These are phyloP conservation scores for Strongylocentrotus purpuratus DNA, from an alignment of 35 echinoderm and acorn worm genomes.

Conservation along the genomic window DNA sequence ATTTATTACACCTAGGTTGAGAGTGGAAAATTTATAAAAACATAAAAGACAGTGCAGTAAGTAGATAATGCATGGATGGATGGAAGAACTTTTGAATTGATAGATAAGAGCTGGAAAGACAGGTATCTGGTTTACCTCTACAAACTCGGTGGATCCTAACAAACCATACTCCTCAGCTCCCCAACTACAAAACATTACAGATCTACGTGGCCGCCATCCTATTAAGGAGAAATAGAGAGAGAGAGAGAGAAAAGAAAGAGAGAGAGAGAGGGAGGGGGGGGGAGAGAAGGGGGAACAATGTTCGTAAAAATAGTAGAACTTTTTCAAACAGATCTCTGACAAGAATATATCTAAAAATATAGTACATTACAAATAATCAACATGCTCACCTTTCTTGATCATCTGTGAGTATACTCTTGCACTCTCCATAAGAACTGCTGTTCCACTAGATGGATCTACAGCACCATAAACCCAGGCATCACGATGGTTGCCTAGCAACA, in stretches of 20 bases:
- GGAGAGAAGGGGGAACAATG: neutral
- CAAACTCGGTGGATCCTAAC: slow-evolving; percentile 74
- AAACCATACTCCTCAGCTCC: slow-evolving; percentile 79
- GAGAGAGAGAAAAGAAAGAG: no score
- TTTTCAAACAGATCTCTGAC: neutral
- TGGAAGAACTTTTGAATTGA: no score
- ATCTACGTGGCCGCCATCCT: slow-evolving; percentile 73
- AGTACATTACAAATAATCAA: no score
- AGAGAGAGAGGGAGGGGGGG: no score
- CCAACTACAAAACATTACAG: slow-evolving; percentile 67
- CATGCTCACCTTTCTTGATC: slow-evolving; percentile 50
- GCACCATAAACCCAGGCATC: slow-evolving; percentile 71
- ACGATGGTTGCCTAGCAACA: slow-evolving; percentile 75
- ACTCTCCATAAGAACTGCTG: slow-evolving; percentile 66
- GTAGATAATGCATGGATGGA: no score
- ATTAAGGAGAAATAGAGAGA: no score
- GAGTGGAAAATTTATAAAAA: no score
- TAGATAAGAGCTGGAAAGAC: no score
- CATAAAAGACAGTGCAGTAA: no score
- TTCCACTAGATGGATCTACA: slow-evolving; percentile 69
- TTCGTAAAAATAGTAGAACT: neutral
- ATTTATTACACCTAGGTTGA: no score
- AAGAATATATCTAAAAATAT: neutral
- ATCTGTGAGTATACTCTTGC: slow-evolving; percentile 57
- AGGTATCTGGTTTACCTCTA: slow-evolving; percentile 50